Evolutionary conservation across 2,888 invertebrate species (phyloP), one percentile per base, ranked within the genome.

Genomic region (Aquatica leii): DNA sequence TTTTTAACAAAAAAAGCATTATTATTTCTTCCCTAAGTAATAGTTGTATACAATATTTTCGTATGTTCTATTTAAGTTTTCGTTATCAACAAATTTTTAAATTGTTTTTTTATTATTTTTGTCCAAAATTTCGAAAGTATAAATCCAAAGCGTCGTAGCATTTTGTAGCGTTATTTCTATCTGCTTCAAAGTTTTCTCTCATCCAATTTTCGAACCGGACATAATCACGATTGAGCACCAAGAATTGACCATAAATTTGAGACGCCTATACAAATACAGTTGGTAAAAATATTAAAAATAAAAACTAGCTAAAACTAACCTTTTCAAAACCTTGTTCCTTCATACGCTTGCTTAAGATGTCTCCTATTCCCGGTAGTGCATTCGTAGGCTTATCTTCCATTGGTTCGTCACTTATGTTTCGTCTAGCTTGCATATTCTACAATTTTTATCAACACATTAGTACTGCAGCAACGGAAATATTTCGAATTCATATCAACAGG

Each of bases 161-260:
- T 2, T 40, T 9, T 12, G 1, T 6, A 5, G 52, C 15, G 17
- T 37, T 34, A 6, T 52, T 12, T 11, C 37, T 5, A 12, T 52
- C 18, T 1, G 37, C 52, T 37, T 20, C 6, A 20, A 34, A 52
- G 11, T 15, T 37, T 17, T 14, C 9, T 15, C 35, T 52, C 34
- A 52, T 8, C 52, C 52, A 52, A 18, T 6, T 20, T 40, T 52
- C 52, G 18, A 52, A 52, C 3, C 8, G 17, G 12, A 20, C 52
- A 9, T 2, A 9, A 12, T 35, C 18, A 17, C 52, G 37, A n/a
- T 52, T 35, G n/a, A 18, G 37, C 1, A 52, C 15, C 37, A 52
- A 37, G 35, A 35, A 52, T n/a, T 52, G 35, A 9, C 52, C 52
- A 18, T 52, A 52, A 6, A 52, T 15, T 40, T 52, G 52, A 1